A percentile compares a stretch with the other conserved stretches of the same genome.
These are phyloP conservation scores for Netelia inedita DNA, from an alignment of 2,888 invertebrate genomes.

Conservation along the genomic window DNA sequence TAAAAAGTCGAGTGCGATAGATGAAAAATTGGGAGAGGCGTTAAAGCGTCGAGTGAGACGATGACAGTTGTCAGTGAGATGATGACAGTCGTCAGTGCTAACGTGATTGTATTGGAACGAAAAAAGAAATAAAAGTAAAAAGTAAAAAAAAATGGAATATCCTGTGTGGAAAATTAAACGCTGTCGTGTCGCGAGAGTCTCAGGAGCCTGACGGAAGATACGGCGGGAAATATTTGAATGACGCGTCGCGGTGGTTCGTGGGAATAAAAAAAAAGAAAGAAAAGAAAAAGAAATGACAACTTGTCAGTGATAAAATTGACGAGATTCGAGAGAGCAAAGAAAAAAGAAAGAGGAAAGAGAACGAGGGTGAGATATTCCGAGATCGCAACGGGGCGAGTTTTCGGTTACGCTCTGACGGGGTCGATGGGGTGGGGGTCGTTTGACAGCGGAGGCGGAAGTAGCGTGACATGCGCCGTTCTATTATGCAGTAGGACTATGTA, in stretches of 20 bases:
- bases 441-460: conserved; percentile 54
- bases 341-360: neutral
- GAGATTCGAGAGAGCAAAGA: neutral
- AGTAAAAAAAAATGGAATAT: neutral
- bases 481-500: conserved; percentile 45
- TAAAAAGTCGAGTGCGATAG: neutral
- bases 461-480: conserved; percentile 57
- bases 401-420: conserved; percentile 18
- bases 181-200: neutral
- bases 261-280: neutral
- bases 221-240: conserved; percentile 1
- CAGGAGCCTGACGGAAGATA: neutral
- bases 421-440: neutral
- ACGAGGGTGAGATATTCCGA: neutral
- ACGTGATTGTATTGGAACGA: neutral
- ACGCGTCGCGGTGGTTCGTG: neutral
- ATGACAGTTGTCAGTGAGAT: neutral
- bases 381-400: neutral
- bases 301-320: neutral
- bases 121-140: neutral
- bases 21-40: neutral
- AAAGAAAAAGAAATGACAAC: neutral
- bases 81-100: neutral
- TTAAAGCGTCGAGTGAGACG: neutral
- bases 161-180: neutral